These are phyloP conservation scores for Desmophyllum pertusum DNA, from an alignment of 92 coral and sea anemone species.

Conservation along the genomic window DNA sequence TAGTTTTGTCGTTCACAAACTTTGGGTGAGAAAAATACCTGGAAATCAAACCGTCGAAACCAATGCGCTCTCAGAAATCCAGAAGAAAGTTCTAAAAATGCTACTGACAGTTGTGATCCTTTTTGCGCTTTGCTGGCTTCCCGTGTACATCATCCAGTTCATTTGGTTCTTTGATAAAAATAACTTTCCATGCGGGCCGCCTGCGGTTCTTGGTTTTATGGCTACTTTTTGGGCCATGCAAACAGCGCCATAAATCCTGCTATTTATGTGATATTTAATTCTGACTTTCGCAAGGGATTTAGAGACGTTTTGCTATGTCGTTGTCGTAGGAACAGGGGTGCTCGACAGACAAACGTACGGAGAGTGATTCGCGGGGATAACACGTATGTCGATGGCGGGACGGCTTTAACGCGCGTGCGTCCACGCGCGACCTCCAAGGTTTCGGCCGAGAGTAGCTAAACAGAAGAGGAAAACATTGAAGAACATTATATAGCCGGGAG, in stretches of 20 bases:
- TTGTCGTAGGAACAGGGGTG: conserved; percentile 42
- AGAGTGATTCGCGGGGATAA: conserved; percentile 48
- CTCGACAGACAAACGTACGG: conserved; percentile 9
- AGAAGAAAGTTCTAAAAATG: conserved; percentile 84
- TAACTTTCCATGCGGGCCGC: conserved; percentile 37
- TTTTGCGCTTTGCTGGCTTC: conserved; percentile 87
- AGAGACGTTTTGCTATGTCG: conserved; percentile 54
- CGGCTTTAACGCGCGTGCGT: neutral
- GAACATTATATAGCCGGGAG: too few relatives aligned
- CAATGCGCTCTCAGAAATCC: conserved; percentile 68
- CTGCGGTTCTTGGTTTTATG: conserved; percentile 24
- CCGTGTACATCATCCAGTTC: conserved; percentile 69
- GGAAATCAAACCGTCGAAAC: conserved; percentile 74
- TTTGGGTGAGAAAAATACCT: conserved; percentile 88
- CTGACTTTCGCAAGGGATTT: conserved; percentile 75
- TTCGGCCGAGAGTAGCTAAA: too few relatives aligned
- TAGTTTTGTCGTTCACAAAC: conserved; percentile 64
- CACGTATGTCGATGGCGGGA: conserved; percentile 12
- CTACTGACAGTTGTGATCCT: conserved; percentile 71
- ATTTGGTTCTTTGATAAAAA: conserved; percentile 48
- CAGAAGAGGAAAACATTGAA: too few relatives aligned
- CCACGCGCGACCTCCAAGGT: neutral
- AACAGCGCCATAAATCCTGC: conserved; percentile 84
- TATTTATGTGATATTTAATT: conserved; percentile 75
- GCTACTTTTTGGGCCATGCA: conserved; percentile 69